Evolutionary conservation across 1,140 invertebrate species (phyloP), one percentile per base, ranked within the genome.

Genomic region (Planococcus citri): DNA sequence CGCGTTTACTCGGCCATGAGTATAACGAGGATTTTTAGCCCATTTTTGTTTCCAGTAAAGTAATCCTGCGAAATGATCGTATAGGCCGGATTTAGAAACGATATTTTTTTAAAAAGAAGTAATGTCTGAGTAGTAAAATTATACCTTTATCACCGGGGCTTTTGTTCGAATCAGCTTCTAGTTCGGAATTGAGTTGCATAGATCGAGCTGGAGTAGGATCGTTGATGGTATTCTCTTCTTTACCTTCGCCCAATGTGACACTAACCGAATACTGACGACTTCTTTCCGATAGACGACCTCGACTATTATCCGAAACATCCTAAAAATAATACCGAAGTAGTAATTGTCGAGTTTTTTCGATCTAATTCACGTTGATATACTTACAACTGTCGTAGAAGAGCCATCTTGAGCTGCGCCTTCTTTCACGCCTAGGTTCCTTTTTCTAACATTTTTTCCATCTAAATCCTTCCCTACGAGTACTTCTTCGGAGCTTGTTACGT

Each of bases 11-110:
- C 22, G 20, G 24, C 3, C 10, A 22, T 20, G 20, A 64, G 8
- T 25, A 58, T 17, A 20, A 4, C 60, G 60, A 25, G 60, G 25
- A 64, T 64, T 64, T 25, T 24, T 64, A 25, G 10, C 17, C 41
- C 41, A 51, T 51, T 51, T 64, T 27, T 64, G 22, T 64, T 64
- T 64, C 60, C 60, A 64, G 17, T 64, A 64, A 3, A 64, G 10
- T 64, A 64, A 27, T 9, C 60, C 60, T 64, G 60, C 22, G 17
- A 25, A 60, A 60, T 20, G 17, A 22, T n/a, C n/a, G n/a, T n/a
- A n/a, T n/a, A n/a, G n/a, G n/a, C n/a, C n/a, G n/a, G n/a, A 41
- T 41, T 10, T n/a, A 41, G n/a, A 41, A 41, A 41, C n/a, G n/a
- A n/a, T 41, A 41, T 41, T 10, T 41, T 41, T 10, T n/a, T 9